Conservation (phyloP, 2,113 vertebrate genomes). For the Jacana jacana region DNA sequence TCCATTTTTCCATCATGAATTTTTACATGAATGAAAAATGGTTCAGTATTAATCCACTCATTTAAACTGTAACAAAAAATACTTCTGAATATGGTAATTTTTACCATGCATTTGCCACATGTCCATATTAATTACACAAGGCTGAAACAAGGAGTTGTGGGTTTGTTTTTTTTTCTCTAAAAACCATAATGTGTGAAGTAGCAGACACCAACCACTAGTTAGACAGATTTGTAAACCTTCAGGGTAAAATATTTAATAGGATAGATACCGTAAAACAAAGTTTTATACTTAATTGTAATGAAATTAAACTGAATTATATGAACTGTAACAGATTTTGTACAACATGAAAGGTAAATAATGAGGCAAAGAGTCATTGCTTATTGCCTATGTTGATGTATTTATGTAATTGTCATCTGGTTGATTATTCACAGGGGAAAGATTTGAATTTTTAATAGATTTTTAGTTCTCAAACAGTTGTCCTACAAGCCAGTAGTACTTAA, state of each 20-base stretch:
- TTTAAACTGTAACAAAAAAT: neutral
- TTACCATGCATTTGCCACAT: neutral
- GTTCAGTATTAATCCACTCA: neutral
- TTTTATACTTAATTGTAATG: neutral
- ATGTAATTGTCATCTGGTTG: neutral
- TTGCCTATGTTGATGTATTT: neutral
- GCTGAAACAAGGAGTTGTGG: neutral
- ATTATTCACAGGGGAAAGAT: neutral
- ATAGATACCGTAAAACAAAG: neutral
- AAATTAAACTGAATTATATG: conserved; percentile 5
- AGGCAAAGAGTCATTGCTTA: conserved; percentile 1
- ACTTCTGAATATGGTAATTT: neutral
- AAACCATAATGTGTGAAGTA: neutral
- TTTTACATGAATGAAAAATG: neutral
- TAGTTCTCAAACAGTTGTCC: conserved; percentile 16
- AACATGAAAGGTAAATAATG: conserved; percentile 24
- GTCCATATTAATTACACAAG: neutral
- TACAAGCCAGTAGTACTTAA: neutral
- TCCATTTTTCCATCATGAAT: neutral
- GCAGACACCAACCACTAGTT: neutral
- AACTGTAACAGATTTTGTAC: neutral
- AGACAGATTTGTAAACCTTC: neutral
- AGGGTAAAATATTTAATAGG: neutral
- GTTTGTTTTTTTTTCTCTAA: neutral
- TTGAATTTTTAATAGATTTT: neutral